Conservation (phyloP, 2,113 vertebrate genomes). For the Heliornis fulica region DNA sequence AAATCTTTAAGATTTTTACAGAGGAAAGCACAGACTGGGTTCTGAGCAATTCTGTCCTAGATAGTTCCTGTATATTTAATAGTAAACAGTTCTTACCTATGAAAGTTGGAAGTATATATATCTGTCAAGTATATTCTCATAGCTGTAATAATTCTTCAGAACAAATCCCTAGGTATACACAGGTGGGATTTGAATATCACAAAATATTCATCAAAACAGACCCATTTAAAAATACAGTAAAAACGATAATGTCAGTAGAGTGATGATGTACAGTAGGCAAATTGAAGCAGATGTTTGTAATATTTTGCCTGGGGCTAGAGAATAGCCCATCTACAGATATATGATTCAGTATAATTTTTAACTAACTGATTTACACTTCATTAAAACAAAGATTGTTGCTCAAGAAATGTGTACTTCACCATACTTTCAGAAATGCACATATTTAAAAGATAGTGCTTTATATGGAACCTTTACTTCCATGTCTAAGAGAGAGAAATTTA, state of each 20-base stretch:
- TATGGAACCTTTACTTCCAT: neutral
- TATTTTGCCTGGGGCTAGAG: constrained; percentile 37
- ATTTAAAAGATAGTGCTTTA: constrained; percentile 27
- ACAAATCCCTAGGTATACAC: neutral
- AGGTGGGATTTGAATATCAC: constrained; percentile 12
- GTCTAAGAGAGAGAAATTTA: neutral
- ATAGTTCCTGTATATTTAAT: neutral
- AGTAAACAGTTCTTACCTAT: neutral
- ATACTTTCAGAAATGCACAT: constrained; percentile 36
- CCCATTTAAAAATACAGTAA: neutral
- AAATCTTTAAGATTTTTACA: neutral
- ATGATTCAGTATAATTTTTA: constrained; percentile 48
- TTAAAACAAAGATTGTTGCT: constrained; percentile 45
- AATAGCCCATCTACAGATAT: constrained; percentile 8
- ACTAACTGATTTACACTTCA: constrained; percentile 53
- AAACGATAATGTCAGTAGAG: constrained; percentile 2
- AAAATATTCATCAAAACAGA: neutral
- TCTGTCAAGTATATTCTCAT: neutral
- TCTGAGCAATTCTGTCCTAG: neutral
- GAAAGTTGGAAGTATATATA: neutral
- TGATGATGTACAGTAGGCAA: neutral
- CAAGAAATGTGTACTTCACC: constrained; percentile 4
- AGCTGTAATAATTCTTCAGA: neutral
- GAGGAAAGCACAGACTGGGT: neutral
- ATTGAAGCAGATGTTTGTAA: constrained; percentile 22